Conservation (phyloP, 2,888 invertebrate genomes). For the Tetranychus truncatus region DNA sequence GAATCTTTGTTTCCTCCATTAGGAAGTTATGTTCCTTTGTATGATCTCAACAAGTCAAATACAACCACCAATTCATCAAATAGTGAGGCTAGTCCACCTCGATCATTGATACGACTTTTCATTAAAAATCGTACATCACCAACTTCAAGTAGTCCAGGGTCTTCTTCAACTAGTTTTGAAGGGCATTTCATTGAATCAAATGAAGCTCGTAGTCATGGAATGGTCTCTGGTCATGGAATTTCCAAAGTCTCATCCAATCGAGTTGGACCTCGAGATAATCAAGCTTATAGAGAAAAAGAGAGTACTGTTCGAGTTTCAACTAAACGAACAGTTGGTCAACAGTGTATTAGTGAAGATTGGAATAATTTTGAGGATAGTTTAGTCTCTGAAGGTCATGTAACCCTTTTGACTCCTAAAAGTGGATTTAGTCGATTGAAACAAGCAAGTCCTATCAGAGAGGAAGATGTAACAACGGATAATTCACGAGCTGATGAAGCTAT, state of each 20-base stretch:
- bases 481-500: background rate
- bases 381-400: constrained; percentile 20
- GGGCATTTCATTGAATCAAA: constrained; percentile 49
- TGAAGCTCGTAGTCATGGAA: background rate
- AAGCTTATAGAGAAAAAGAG: background rate
- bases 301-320: background rate
- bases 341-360: background rate
- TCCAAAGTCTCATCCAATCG: background rate
- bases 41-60: constrained; percentile 30
- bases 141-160: constrained; percentile 54
- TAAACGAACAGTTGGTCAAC: background rate
- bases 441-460: constrained; percentile 26
- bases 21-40: constrained; percentile 27
- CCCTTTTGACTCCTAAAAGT: constrained; percentile 21
- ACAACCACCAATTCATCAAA: constrained; percentile 15
- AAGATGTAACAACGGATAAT: constrained; percentile 19
- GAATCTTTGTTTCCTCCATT: constrained; percentile 10
- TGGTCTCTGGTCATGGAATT: background rate
- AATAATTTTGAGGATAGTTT: constrained; percentile 26
- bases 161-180: constrained; percentile 40
- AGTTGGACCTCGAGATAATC: background rate
- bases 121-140: constrained; percentile 51
- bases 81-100: constrained; percentile 21
- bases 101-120: constrained; percentile 57
- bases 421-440: constrained; percentile 17